Conservation (phyloP, 2,113 vertebrate genomes). For the Dasyprocta punctata region DNA sequence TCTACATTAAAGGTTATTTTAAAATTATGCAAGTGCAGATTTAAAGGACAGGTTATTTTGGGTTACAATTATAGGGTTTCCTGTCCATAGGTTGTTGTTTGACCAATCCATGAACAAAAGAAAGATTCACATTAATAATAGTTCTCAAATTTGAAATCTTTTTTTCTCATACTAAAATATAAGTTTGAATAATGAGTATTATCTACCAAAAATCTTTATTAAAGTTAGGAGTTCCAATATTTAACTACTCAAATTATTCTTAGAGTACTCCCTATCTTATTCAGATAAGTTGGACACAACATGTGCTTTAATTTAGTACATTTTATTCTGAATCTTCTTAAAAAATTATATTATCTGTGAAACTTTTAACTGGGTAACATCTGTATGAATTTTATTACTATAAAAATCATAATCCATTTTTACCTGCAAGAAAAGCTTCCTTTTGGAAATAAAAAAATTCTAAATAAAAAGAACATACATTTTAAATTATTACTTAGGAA, state of each 20-base stretch:
- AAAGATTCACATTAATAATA: neutral
- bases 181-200: neutral
- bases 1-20: neutral
- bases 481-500: conserved; percentile 28
- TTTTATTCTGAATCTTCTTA: neutral
- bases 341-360: conserved; percentile 16
- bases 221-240: neutral
- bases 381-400: conserved; percentile 16
- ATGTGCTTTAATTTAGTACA: neutral
- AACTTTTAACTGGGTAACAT: neutral
- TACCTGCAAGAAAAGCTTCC: neutral
- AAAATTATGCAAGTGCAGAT: neutral
- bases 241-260: neutral
- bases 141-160: neutral
- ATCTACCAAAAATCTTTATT: neutral
- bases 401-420: neutral
- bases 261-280: neutral
- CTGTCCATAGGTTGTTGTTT: neutral
- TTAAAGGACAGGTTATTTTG: neutral
- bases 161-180: neutral
- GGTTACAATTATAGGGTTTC: neutral
- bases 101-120: neutral
- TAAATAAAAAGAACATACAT: neutral
- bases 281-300: neutral
- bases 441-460: neutral